These are phyloP conservation scores for Ellobius talpinus DNA, from an alignment of 2,113 vertebrate genomes.

Conservation along the genomic window DNA sequence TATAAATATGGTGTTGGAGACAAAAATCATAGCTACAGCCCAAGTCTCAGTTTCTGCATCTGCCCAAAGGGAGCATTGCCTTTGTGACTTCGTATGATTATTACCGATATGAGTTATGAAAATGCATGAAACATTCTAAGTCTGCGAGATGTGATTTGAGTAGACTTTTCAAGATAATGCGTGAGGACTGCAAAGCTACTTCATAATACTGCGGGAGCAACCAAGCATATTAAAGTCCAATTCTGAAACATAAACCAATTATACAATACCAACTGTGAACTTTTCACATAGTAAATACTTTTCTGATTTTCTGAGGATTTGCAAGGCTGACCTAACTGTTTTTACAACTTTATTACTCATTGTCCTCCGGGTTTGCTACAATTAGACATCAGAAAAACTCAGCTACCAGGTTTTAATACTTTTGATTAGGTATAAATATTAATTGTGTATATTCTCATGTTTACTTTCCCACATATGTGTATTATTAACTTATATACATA, in stretches of 20 bases:
- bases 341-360: conserved; percentile 5
- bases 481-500: neutral
- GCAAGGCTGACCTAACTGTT: neutral
- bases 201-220: neutral
- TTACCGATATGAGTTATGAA: neutral
- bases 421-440: neutral
- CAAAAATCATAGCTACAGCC: neutral
- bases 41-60: neutral
- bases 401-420: neutral
- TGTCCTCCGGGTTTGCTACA: conserved; percentile 2
- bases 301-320: conserved; percentile 15
- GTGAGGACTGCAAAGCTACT: neutral
- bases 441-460: neutral
- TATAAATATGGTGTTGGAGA: neutral
- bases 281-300: neutral
- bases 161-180: neutral
- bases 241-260: conserved; percentile 22
- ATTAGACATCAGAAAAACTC: neutral
- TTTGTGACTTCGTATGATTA: neutral
- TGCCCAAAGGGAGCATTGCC: neutral
- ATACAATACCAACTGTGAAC: neutral
- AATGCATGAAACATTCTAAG: neutral
- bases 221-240: neutral
- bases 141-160: neutral
- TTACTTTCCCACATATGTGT: neutral